Evolutionary conservation across 2,113 vertebrate genomes (phyloP), one percentile per base, ranked within the genome.

Genomic region (Tragelaphus scriptus): DNA sequence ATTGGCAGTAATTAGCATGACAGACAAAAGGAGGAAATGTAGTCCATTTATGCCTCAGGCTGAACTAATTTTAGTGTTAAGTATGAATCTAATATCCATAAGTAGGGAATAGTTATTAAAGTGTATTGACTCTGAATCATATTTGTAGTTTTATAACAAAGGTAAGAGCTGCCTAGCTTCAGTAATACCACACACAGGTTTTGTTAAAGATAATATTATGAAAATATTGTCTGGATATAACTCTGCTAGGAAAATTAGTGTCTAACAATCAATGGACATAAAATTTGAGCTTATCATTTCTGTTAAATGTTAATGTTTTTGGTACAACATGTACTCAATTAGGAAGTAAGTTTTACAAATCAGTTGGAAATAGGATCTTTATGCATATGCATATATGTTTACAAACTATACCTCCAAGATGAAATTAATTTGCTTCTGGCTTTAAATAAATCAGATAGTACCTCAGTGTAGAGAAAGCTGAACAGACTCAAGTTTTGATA

Each of bases 61-160:
- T 92, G 84, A 95, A 90, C 87, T 92, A 95, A 97, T 96, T 96
- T 97, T 85, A 90, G 15, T 88, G 32, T 97, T 97, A 96, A 98
- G 17, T 86, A 97, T 96, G n/a, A 97, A 90, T 96, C 56, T 96
- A 88, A 95, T 95, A 97, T 98, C 30, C 92, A 94, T 95, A 96
- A 98, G 81, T 90, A 90, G 3, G 21, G 77, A 95, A 95, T 77
- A 80, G 25, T 94, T 87, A 65, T 81, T 97, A 96, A 32, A 26
- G 96, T 95, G 75, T 95, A 65, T 68, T 97, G 49, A 97, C 94
- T 96, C 53, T 85, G 30, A 91, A 65, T 87, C 8, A 8, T 63
- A 23, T 75, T 63, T 89, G 40, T 90, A 91, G n/a, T 95, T 90
- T 65, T 88, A 9, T 7, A 65, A 13, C 32, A 85, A 81, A 61